phyloP scores from a whole-genome alignment of 2,797 vertebrate genomes.

The Setipinna tenuifilis region DNA sequence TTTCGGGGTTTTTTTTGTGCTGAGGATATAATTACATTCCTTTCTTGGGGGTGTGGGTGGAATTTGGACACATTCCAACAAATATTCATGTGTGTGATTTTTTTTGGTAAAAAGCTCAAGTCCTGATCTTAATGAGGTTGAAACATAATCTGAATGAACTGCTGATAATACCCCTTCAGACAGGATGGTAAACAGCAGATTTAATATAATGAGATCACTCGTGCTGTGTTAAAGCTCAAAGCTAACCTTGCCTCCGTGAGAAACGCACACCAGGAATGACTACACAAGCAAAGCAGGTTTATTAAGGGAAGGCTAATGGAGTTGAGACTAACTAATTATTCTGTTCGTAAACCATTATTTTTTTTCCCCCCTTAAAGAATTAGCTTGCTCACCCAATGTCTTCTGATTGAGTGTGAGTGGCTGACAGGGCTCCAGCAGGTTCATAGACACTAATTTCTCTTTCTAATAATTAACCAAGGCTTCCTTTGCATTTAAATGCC shows the following conservation, averaged over 20 bases:
- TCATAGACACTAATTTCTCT: constrained; percentile 12
- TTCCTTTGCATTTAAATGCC: constrained; percentile 15
- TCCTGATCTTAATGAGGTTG: constrained; percentile 57
- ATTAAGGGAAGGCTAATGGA: not conserved
- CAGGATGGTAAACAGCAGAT: constrained; percentile 44
- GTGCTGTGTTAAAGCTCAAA: constrained; percentile 40
- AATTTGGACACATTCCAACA: constrained; percentile 40
- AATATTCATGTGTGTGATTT: not conserved
- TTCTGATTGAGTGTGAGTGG: constrained; percentile 20
- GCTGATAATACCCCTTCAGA: constrained; percentile 53
- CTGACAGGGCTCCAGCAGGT: not conserved
- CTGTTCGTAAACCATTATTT: not conserved
- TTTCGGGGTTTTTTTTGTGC: constrained; percentile 28
- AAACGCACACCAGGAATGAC: not conserved
- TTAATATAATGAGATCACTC: constrained; percentile 49
- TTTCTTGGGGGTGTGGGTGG: constrained; percentile 10
- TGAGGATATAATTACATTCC: constrained; percentile 33
- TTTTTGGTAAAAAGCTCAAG: constrained; percentile 50
- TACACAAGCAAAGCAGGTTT: not conserved
- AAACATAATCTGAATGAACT: constrained; percentile 59
- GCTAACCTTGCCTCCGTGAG: constrained; percentile 29
- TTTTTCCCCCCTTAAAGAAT: constrained; percentile 3
- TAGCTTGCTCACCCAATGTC: constrained; percentile 14
- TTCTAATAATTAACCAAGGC: constrained; percentile 9
- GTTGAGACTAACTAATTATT: constrained; percentile 7